A percentile compares a stretch with the other conserved stretches of the same genome.
Conservation (phyloP, 2,113 vertebrate species). For the Pica pica region DNA sequence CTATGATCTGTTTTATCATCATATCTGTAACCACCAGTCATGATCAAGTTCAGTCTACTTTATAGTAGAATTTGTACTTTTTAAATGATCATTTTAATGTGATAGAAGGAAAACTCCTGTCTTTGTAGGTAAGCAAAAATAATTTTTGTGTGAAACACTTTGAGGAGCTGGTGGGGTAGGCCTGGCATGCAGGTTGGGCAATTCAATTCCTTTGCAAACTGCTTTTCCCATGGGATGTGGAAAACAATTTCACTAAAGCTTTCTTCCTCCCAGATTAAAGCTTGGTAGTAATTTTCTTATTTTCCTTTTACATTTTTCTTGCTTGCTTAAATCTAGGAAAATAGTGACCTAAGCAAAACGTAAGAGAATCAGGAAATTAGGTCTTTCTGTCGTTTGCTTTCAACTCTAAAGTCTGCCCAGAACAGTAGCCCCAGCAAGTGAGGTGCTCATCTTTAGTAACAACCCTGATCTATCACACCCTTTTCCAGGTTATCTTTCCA, state of each 20-base stretch:
- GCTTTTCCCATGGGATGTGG: background rate
- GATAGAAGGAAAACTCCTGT: background rate
- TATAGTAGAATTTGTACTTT: background rate
- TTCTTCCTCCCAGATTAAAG: background rate
- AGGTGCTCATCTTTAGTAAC: background rate
- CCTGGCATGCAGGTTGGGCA: background rate
- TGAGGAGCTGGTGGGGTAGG: background rate
- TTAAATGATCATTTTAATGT: background rate
- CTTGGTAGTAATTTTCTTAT: background rate
- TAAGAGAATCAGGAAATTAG: background rate
- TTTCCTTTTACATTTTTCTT: background rate
- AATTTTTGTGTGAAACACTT: background rate
- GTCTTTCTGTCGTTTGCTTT: background rate
- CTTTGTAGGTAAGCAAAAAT: background rate
- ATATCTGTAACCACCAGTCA: background rate
- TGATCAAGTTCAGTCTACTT: background rate
- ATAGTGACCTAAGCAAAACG: background rate
- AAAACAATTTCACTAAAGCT: background rate
- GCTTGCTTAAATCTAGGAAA: background rate
- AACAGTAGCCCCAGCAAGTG: background rate
- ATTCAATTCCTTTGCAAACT: background rate
- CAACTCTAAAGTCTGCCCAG: background rate
- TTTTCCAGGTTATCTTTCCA: background rate
- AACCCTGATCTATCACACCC: background rate
- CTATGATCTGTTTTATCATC: background rate